These are phyloP conservation scores for Nesoenas mayeri DNA, from an alignment of 2,113 vertebrate species.

Conservation along the genomic window DNA sequence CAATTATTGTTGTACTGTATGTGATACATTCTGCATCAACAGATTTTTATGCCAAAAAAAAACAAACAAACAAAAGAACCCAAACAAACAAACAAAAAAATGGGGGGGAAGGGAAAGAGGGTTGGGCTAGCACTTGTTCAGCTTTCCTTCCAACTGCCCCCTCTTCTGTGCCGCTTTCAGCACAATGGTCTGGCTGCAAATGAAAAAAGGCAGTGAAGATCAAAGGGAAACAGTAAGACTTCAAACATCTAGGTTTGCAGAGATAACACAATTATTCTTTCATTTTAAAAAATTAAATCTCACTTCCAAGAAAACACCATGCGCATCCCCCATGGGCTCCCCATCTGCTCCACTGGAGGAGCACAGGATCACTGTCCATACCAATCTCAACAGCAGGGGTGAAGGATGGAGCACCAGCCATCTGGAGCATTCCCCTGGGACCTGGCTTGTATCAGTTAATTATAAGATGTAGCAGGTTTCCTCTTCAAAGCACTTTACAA, in stretches of 20 bases:
- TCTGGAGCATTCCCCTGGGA: not conserved
- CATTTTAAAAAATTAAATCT: not conserved
- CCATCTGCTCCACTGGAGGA: not conserved
- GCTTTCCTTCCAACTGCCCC: not conserved
- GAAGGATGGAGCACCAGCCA: not conserved
- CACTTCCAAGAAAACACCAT: not conserved
- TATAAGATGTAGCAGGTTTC: not conserved
- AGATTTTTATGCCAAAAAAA: not conserved
- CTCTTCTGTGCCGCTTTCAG: not conserved
- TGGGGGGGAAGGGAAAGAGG: not conserved
- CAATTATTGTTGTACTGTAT: not conserved
- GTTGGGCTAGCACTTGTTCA: not conserved
- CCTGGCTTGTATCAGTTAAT: not conserved
- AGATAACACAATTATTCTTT: not conserved
- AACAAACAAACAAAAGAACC: too few relatives aligned
- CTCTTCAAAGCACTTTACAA: slow-evolving; percentile 16
- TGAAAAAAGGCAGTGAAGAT: not conserved
- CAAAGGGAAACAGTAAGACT: not conserved
- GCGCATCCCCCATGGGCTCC: not conserved
- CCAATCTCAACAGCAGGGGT: not conserved
- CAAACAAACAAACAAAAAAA: too few relatives aligned
- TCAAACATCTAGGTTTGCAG: not conserved
- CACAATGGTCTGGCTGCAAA: not conserved
- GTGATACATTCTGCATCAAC: not conserved
- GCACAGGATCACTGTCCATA: not conserved